Evolutionary conservation across 2,113 vertebrate genomes (phyloP), one percentile per base, ranked within the genome.

Genomic region (Saimiri boliviensis): DNA sequence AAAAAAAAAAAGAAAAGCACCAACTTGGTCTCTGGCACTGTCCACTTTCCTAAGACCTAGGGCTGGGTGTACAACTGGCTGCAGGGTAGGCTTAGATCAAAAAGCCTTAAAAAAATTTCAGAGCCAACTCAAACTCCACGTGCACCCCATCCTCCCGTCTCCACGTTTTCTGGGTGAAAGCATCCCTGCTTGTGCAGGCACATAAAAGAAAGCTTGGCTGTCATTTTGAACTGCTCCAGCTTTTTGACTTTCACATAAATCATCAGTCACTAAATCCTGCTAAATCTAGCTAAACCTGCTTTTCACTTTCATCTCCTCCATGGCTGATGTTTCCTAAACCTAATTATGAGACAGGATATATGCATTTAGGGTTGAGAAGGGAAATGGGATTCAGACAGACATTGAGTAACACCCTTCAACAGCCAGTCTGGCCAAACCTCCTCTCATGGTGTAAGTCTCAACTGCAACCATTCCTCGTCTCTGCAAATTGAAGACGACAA

Each of bases 21-120:
- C 5, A 45, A 45, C 42, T n/a, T 58, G 14, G 30, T 25, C 45
- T 52, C 80, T 17, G 66, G 56, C 7, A 5, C 20, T 1, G 45
- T 17, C 60, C 1, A 1, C 16, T 32, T 80, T 23, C 88, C 68
- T 1, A 4, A 56, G 66, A 27, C 74, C 52, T 30, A n/a, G 25
- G 21, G 21, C 27, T 25, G 49, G 3, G 21, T 1, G 30, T 45
- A 42, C 17, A 45, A 27, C 42, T 10, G 27, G n/a, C 45, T 45
- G 30, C 42, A 49, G 54, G 47, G 25, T n/a, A 79, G 21, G 47
- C 32, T 35, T 49, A 60, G 66, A 71, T 40, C 83, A 60, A 83
- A 81, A 86, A 30, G n/a, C 40, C 32, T 73, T 45, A 49, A 27
- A 63, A 84, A 90, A 35, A 20, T 58, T 66, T 83, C 73, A 85